Evolutionary conservation across 2,888 invertebrate species (phyloP).

Genomic region (Xiphydria camelus): DNA sequence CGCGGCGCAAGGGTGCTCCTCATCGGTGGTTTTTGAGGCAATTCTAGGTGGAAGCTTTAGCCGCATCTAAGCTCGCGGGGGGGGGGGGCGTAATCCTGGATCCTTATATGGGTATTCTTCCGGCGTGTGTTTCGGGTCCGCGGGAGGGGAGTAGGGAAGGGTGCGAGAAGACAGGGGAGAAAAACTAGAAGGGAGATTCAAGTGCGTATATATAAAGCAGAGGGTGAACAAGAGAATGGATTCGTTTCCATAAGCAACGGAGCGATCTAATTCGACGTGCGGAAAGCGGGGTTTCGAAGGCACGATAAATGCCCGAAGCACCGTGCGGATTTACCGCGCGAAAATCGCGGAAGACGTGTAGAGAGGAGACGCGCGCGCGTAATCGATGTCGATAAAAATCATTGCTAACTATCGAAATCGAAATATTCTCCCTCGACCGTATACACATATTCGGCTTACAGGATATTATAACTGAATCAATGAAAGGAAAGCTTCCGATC

Average conservation of each 20-base stretch:
- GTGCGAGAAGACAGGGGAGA: not conserved
- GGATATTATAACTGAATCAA: too few relatives aligned
- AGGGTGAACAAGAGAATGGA: slow-evolving; percentile 4
- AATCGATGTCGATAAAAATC: too few relatives aligned
- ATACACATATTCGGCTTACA: too few relatives aligned
- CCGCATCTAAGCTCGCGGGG: slow-evolving; percentile 19
- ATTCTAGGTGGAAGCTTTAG: slow-evolving; percentile 38
- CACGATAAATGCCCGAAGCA: too few relatives aligned
- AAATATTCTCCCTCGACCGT: too few relatives aligned
- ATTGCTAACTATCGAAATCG: too few relatives aligned
- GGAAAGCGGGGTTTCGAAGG: too few relatives aligned
- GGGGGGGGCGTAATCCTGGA: slow-evolving; percentile 33
- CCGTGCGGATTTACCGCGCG: too few relatives aligned
- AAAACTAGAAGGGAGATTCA: not conserved
- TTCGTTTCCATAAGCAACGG: slow-evolving; percentile 13
- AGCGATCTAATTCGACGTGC: slow-evolving; percentile 12
- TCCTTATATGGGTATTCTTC: slow-evolving; percentile 24
- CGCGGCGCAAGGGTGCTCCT: slow-evolving; percentile 19
- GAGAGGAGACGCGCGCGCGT: too few relatives aligned
- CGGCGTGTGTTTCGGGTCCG: slow-evolving; percentile 2
- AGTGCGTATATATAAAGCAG: not conserved
- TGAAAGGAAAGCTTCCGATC: too few relatives aligned
- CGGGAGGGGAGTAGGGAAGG: not conserved
- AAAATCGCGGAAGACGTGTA: too few relatives aligned
- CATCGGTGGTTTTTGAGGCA: slow-evolving; percentile 35